Percentiles rank a stretch among this genome's conserved stretches.
These are phyloP conservation scores for Potamilus streckersoni DNA, from an alignment of 1,140 invertebrate species.

Conservation along the genomic window DNA sequence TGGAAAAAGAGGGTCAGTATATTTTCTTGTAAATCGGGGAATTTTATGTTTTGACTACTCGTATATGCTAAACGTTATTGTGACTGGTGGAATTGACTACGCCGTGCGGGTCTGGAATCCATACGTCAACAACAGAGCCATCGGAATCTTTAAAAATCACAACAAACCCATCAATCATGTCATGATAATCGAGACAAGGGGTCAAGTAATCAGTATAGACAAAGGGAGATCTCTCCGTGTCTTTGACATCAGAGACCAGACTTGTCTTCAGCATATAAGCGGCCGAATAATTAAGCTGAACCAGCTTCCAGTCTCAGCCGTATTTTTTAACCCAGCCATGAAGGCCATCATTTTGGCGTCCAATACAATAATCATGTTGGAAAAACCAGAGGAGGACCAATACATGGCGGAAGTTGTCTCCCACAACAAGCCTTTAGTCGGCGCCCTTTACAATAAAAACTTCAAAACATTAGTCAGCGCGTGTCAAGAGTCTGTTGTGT, in stretches of 20 bases:
- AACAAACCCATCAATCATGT: conserved; percentile 75
- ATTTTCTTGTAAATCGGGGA: conserved; percentile 53
- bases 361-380: conserved; percentile 47
- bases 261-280: conserved; percentile 50
- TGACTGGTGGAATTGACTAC: conserved; percentile 78
- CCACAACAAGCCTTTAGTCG: conserved; percentile 53
- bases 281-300: conserved; percentile 46
- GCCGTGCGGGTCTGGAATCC: conserved; percentile 80
- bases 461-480: conserved; percentile 56
- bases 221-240: conserved; percentile 77
- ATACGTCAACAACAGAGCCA: conserved; percentile 76
- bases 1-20: conserved; percentile 37
- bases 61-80: conserved; percentile 47
- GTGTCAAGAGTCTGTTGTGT: conserved; percentile 59
- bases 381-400: conserved; percentile 50
- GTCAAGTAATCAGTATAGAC: conserved; percentile 73
- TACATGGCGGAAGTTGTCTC: conserved; percentile 44
- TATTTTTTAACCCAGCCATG: conserved; percentile 44
- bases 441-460: conserved; percentile 52
- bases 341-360: conserved; percentile 47
- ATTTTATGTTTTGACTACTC: conserved; percentile 56
- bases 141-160: conserved; percentile 75
- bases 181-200: conserved; percentile 39
- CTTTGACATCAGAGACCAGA: conserved; percentile 57
- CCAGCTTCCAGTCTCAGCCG: conserved; percentile 38